Conservation (phyloP, 2,797 vertebrate species). For the Pampus argenteus region DNA sequence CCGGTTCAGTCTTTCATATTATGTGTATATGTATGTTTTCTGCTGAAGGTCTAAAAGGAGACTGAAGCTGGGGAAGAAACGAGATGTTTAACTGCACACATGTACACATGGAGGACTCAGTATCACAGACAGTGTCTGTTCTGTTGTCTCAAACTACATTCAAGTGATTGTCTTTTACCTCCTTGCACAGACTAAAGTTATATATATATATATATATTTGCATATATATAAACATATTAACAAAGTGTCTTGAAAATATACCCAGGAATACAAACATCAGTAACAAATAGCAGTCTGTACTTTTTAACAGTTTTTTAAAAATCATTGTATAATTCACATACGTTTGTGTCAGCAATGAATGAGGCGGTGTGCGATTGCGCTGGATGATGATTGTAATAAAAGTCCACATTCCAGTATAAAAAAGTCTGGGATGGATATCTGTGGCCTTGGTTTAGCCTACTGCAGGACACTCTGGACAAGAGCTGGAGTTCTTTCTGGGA, state of each 20-base stretch:
- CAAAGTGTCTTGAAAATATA: conserved; percentile 89
- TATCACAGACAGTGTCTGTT: conserved; percentile 59
- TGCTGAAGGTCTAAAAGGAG: conserved; percentile 64
- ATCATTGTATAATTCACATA: conserved; percentile 71
- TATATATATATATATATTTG: conserved; percentile 81
- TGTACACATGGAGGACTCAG: conserved; percentile 68
- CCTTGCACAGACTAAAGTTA: conserved; percentile 88
- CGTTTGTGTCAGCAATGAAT: conserved; percentile 66
- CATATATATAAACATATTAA: conserved; percentile 86
- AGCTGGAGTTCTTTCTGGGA: conserved; percentile 44
- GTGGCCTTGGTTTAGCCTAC: conserved; percentile 79
- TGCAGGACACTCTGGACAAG: conserved; percentile 66
- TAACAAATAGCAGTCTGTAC: conserved; percentile 85
- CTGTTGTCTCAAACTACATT: conserved; percentile 77
- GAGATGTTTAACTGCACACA: conserved; percentile 65
- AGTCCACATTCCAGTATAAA: conserved; percentile 81
- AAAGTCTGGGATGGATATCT: conserved; percentile 76
- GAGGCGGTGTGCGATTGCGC: conserved; percentile 63
- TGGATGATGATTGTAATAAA: conserved; percentile 80
- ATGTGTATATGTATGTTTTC: conserved; percentile 65
- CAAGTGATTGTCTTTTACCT: conserved; percentile 87
- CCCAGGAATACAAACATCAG: conserved; percentile 84
- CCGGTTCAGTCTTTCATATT: conserved; percentile 55
- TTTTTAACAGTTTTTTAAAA: conserved; percentile 65
- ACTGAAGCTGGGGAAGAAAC: conserved; percentile 34